Base-by-base conservation (phyloP, 1,140 invertebrate genomes). In the Saccostrea cuccullata region DNA sequence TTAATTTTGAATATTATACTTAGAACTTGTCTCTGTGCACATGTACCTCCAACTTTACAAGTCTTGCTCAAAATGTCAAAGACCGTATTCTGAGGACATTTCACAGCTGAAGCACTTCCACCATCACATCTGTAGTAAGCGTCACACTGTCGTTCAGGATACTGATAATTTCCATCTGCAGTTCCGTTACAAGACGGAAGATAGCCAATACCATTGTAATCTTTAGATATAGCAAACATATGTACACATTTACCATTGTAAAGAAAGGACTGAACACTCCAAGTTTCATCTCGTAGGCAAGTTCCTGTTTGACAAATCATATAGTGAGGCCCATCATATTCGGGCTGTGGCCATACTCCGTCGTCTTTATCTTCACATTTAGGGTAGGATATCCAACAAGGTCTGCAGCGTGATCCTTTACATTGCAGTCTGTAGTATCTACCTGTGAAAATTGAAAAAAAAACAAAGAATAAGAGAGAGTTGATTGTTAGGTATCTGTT, bases 71-170 rank as follows among this genome's bases (percentile, higher is more conserved):
- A 13, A 5, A 36, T 13, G 30, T 73, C 70, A 73, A 73, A 73
- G n/a, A 73, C 23, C 6, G 70, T 73, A 26, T 23, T 23, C 3
- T 6, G n/a, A 0, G 70, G 70, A 73, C 70, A 73, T 73, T 73
- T 73, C 23, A 73, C 70, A 11, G 70, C 70, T 1, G 70, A 26
- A 73, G 70, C 70, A 30, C 5, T 36, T 8, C 70, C 70, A 73
- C 30, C 70, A 13, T 73, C 70, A 73, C 70, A 73, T 73, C 13
- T 73, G 30, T 73, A 73, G 30, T 73, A 73, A 73, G 70, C 70
- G 11, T 73, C 70, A 73, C 70, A 73, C 3, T 2, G 67, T 26
- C 70, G 23, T 73, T 73, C 23, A 73, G 23, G 70, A 30, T 73
- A 73, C 13, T 73, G 70, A 26, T 73, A 73, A 73, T 73, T 73